A percentile compares a stretch with the other conserved stretches of the same genome.
phyloP scores from a whole-genome alignment of 2,113 vertebrate species.

The Seriola dumerili region DNA sequence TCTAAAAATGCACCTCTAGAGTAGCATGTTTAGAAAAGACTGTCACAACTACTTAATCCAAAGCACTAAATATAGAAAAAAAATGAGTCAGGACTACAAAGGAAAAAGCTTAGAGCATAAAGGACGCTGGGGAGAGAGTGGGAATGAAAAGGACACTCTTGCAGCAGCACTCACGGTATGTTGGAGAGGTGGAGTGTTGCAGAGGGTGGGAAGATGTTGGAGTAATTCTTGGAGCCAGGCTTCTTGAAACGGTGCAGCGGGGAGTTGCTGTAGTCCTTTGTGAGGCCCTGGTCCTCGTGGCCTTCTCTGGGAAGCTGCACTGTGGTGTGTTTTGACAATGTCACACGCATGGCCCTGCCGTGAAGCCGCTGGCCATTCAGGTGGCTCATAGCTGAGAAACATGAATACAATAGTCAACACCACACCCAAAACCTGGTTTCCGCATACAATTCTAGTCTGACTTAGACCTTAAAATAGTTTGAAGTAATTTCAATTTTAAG shows the following conservation, averaged over 20 bases:
- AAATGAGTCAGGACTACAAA: slow-evolving; percentile 22
- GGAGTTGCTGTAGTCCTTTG: slow-evolving; percentile 94
- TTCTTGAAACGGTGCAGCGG: slow-evolving; percentile 98
- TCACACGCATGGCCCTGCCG: slow-evolving; percentile 92
- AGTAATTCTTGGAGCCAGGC: slow-evolving; percentile 98
- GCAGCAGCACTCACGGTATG: slow-evolving; percentile 89
- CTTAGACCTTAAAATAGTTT: background rate
- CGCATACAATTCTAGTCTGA: too few relatives aligned
- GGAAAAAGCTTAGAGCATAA: slow-evolving; percentile 23
- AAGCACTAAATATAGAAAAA: slow-evolving; percentile 15
- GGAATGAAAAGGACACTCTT: background rate
- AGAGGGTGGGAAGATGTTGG: slow-evolving; percentile 96
- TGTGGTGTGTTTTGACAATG: slow-evolving; percentile 94
- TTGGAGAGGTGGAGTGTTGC: slow-evolving; percentile 97
- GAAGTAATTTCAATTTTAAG: background rate
- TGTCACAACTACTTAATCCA: slow-evolving; percentile 16
- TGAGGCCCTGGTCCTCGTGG: slow-evolving; percentile 95
- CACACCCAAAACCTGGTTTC: background rate
- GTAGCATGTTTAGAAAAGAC: slow-evolving; percentile 25
- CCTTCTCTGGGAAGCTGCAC: slow-evolving; percentile 94
- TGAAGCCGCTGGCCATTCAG: slow-evolving; percentile 95
- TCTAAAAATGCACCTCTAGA: slow-evolving; percentile 13
- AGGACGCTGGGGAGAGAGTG: background rate
- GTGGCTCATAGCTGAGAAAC: slow-evolving; percentile 92
- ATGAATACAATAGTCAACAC: background rate